Evolutionary conservation across 2,888 invertebrate species (phyloP).

Genomic region (Zygogramma bicolorata): DNA sequence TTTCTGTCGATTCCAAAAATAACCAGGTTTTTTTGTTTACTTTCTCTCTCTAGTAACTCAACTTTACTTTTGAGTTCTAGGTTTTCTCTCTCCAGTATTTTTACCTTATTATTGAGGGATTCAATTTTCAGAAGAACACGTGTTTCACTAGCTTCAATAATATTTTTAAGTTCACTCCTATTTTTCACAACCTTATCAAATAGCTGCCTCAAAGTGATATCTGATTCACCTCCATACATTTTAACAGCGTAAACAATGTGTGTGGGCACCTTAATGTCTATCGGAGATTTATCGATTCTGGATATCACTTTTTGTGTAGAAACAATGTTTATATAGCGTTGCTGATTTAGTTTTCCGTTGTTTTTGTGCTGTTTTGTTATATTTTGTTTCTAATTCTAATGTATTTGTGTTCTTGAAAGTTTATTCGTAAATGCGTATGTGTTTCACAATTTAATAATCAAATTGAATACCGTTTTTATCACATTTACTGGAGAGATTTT

Average conservation of each 20-base stretch:
- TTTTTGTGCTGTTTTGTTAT: background rate
- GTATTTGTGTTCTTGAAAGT: background rate
- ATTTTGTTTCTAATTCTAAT: background rate
- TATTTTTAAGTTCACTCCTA: background rate
- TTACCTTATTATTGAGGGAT: background rate
- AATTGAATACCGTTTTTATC: background rate
- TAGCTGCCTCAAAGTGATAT: background rate
- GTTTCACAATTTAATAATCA: background rate
- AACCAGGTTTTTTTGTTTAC: background rate
- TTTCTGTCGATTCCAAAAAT: background rate
- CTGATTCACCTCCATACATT: background rate
- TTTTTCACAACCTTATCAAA: background rate
- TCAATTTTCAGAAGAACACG: background rate
- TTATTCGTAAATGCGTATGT: no score
- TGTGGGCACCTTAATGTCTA: background rate
- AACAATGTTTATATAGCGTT: background rate
- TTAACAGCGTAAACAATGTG: background rate
- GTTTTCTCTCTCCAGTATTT: background rate
- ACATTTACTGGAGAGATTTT: background rate
- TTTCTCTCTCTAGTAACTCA: background rate
- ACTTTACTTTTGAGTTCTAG: background rate
- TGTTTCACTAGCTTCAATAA: background rate
- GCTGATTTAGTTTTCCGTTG: background rate
- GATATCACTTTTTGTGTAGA: background rate
- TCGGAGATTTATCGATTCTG: background rate